phyloP scores from a whole-genome alignment of 1,140 invertebrate species.

The Drosophila rhopaloa region DNA sequence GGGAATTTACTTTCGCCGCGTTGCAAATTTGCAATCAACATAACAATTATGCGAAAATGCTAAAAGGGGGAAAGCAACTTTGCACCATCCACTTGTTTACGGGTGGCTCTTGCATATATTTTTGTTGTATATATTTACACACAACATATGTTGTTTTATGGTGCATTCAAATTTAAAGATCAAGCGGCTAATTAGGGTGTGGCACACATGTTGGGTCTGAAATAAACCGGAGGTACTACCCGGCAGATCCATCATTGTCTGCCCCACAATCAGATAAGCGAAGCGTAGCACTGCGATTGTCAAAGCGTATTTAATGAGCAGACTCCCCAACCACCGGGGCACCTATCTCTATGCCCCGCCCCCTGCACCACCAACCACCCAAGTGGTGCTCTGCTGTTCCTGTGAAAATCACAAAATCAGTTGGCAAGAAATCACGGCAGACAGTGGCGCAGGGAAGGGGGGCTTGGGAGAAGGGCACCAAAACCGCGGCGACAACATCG shows the following conservation, averaged over 20 bases:
- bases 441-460: neutral
- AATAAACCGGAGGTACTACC: neutral
- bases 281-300: conserved; percentile 67
- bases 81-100: conserved; percentile 15
- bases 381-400: conserved; percentile 58
- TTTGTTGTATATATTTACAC: conserved; percentile 1
- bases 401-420: conserved; percentile 80
- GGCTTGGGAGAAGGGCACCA: neutral
- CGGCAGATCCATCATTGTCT: conserved; percentile 55
- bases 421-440: conserved; percentile 76
- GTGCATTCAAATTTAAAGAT: conserved; percentile 67
- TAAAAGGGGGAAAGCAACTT: conserved; percentile 1
- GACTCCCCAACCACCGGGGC: conserved; percentile 4
- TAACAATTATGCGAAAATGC: conserved; percentile 68
- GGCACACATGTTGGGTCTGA: conserved; percentile 25
- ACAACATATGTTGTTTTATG: conserved; percentile 39
- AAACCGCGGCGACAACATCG: conserved; percentile 53
- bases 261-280: conserved; percentile 65
- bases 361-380: conserved; percentile 7
- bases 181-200: conserved; percentile 66
- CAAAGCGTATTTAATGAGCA: conserved; percentile 80
- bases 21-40: conserved; percentile 77
- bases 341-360: neutral
- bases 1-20: conserved; percentile 52
- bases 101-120: neutral